Evolutionary conservation across 2,113 vertebrate species (phyloP).

Genomic region (Petromus typicus): DNA sequence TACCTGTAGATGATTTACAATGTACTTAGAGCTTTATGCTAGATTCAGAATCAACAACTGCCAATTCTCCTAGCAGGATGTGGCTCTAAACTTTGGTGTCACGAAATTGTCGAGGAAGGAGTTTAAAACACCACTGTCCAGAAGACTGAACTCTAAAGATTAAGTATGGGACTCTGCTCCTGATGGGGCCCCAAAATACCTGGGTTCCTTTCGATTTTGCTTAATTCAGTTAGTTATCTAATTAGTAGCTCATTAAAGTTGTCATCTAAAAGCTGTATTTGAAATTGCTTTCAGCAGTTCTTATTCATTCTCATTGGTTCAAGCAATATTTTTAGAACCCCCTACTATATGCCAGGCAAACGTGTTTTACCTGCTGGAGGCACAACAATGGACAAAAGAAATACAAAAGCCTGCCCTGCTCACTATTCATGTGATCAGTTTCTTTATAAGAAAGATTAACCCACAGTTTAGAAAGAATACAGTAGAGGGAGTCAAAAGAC

Average conservation of each 20-base stretch:
- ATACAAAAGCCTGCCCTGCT: background rate
- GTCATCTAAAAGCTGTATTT: background rate
- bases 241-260: constrained; percentile 45
- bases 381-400: background rate
- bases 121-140: background rate
- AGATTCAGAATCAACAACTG: background rate
- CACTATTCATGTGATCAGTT: background rate
- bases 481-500: background rate
- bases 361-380: background rate
- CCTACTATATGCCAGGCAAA: background rate
- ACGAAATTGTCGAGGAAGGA: background rate
- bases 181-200: background rate
- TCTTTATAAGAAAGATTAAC: background rate
- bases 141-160: background rate
- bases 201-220: background rate
- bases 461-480: background rate
- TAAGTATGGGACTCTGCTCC: background rate
- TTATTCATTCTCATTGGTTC: background rate
- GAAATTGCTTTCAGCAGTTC: constrained; percentile 21
- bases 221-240: background rate
- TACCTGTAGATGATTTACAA: background rate
- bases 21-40: background rate
- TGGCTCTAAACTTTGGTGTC: background rate
- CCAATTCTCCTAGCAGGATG: background rate
- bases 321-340: background rate